Conservation (phyloP, 2,888 invertebrate species). For the Oscheius sp. region DNA sequence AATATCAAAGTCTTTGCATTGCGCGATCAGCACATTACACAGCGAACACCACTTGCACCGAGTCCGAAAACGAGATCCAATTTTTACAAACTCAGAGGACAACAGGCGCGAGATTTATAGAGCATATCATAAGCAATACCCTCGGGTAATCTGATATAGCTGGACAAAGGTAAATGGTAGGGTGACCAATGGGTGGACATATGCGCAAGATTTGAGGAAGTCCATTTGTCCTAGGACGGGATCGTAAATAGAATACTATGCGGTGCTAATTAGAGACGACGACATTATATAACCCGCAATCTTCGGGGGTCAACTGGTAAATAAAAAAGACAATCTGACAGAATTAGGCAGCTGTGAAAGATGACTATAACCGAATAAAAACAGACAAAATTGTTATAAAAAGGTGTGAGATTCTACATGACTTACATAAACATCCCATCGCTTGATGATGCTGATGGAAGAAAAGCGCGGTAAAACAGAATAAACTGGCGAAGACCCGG, state of each 20-base stretch:
- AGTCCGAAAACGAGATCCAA: constrained; percentile 11
- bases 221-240: constrained; percentile 7
- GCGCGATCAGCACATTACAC: constrained; percentile 24
- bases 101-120: constrained; percentile 20
- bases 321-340: no score
- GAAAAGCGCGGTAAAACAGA: constrained; percentile 27
- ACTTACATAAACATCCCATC: constrained; percentile 28
- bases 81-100: constrained; percentile 1
- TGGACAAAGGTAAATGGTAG: neutral
- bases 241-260: constrained; percentile 27
- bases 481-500: constrained; percentile 27
- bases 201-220: constrained; percentile 12
- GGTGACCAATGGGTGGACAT: constrained; percentile 5
- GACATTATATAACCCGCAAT: constrained; percentile 15
- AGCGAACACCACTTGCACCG: constrained; percentile 23
- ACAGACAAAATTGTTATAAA: constrained; percentile 6
- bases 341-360: neutral
- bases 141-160: neutral
- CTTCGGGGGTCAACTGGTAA: no score
- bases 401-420: constrained; percentile 9
- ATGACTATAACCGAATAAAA: neutral
- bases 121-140: constrained; percentile 2
- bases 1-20: constrained; percentile 15
- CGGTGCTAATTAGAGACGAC: constrained; percentile 18
- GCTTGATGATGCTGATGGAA: constrained; percentile 2